Evolutionary conservation across 2,797 vertebrate genomes (phyloP).

Genomic region (Etheostoma perlongum): DNA sequence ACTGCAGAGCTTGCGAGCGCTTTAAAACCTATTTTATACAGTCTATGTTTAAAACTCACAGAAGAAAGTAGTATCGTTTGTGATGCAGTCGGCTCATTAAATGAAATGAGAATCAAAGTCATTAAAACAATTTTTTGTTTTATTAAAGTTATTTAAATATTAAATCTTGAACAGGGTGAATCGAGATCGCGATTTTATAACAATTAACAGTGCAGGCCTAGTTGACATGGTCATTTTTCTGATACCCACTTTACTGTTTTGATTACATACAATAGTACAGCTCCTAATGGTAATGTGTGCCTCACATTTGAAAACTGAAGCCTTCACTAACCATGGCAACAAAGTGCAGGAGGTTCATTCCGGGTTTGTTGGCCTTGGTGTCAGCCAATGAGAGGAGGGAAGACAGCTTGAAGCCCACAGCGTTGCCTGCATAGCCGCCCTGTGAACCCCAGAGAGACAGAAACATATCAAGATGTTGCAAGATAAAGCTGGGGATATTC

Average conservation of each 20-base stretch:
- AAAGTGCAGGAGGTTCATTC: constrained; percentile 98
- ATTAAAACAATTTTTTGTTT: too few species aligned
- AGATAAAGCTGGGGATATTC: neutral
- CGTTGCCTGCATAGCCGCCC: constrained; percentile 97
- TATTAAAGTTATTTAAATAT: too few species aligned
- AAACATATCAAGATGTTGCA: neutral
- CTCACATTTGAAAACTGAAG: neutral
- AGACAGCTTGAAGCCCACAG: constrained; percentile 96
- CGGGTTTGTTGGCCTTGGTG: constrained; percentile 98
- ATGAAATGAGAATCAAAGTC: too few species aligned
- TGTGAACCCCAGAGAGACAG: constrained; percentile 66
- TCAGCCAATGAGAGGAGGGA: constrained; percentile 97
- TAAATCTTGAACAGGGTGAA: too few species aligned
- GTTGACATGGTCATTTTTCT: neutral
- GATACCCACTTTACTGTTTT: neutral
- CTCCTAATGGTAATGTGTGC: neutral
- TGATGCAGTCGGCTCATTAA: too few species aligned
- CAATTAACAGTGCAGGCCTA: too few species aligned
- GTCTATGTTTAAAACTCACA: too few species aligned
- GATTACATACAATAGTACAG: neutral
- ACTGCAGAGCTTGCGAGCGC: too few species aligned
- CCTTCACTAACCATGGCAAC: constrained; percentile 92
- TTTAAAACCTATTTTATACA: too few species aligned
- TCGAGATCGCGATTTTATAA: too few species aligned
- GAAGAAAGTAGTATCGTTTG: too few species aligned